Conservation (phyloP, 2,113 vertebrate species). For the Tachysurus vachellii region DNA sequence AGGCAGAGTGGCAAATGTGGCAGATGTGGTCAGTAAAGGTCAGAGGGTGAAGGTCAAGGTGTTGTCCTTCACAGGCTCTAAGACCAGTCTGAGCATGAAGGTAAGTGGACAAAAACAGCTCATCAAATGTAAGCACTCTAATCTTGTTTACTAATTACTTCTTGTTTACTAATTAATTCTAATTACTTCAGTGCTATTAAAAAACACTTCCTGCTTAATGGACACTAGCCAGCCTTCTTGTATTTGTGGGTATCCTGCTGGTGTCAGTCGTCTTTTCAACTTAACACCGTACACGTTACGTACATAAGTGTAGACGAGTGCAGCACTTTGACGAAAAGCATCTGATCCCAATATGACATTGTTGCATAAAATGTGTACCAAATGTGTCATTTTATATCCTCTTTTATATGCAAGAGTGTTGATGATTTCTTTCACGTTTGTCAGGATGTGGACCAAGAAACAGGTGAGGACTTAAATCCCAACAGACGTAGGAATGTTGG, state of each 20-base stretch:
- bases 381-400: too few species aligned
- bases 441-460: slow-evolving; percentile 98
- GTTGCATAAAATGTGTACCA: neutral
- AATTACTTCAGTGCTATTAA: neutral
- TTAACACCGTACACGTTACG: neutral
- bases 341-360: neutral
- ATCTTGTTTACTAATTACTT: too few species aligned
- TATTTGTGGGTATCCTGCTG: neutral
- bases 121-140: neutral
- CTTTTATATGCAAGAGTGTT: neutral
- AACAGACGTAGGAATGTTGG: slow-evolving; percentile 88
- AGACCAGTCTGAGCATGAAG: slow-evolving; percentile 99
- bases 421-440: slow-evolving; percentile 13
- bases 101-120: slow-evolving; percentile 61
- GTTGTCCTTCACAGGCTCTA: slow-evolving; percentile 95
- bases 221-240: neutral
- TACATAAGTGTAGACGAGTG: neutral
- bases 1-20: slow-evolving; percentile 93
- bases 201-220: neutral
- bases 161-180: too few species aligned
- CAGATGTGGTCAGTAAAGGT: slow-evolving; percentile 97
- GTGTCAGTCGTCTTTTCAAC: neutral
- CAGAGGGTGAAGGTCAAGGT: slow-evolving; percentile 98
- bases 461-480: slow-evolving; percentile 94
- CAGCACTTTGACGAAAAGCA: neutral